phyloP scores from a whole-genome alignment of 2,797 vertebrate species.

The Esox lucius region DNA sequence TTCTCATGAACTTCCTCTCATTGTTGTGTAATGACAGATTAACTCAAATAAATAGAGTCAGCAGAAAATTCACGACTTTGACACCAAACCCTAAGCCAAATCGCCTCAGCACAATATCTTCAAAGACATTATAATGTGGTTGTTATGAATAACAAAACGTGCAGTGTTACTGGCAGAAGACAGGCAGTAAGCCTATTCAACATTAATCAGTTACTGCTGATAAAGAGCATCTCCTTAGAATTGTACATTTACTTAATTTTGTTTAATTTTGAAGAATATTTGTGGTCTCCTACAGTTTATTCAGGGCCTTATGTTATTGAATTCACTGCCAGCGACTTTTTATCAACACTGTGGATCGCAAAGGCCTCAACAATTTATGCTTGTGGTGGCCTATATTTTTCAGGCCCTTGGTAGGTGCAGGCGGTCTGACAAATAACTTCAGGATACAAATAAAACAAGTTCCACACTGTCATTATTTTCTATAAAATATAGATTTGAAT shows the following conservation, averaged over 20 bases:
- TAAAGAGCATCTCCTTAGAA: background rate
- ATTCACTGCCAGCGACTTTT: no score
- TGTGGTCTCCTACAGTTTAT: background rate
- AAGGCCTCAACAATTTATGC: no score
- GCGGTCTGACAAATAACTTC: no score
- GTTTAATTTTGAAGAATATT: background rate
- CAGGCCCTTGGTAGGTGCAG: no score
- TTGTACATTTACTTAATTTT: background rate
- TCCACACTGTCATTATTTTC: no score
- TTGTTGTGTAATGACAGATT: slow-evolving; percentile 60
- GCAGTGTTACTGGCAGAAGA: background rate
- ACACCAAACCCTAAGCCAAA: slow-evolving; percentile 31
- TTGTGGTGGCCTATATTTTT: no score
- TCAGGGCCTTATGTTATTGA: background rate
- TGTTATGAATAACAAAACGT: background rate
- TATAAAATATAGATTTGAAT: no score
- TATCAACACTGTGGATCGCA: no score
- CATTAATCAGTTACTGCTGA: background rate
- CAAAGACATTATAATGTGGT: slow-evolving; percentile 28
- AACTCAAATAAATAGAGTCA: slow-evolving; percentile 55
- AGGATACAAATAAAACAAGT: no score
- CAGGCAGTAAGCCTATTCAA: background rate
- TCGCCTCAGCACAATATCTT: slow-evolving; percentile 39
- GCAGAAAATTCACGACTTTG: slow-evolving; percentile 47
- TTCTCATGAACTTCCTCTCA: slow-evolving; percentile 59